Conservation (phyloP, 2,113 vertebrate species). For the Calyptommatus sinebrachiatus region DNA sequence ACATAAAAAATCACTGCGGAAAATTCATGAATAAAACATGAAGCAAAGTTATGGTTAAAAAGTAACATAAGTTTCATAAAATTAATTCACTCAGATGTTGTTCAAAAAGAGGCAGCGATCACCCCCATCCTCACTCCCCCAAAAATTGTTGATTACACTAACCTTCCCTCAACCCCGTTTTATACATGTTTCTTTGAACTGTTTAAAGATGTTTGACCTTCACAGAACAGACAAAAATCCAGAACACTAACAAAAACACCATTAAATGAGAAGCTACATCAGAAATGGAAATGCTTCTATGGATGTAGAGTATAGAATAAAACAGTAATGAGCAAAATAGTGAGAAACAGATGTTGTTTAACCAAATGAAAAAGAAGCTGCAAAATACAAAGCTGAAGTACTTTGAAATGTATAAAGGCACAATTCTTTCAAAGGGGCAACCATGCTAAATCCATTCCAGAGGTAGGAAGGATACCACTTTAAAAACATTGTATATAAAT, state of each 20-base stretch:
- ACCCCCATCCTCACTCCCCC: too few relatives aligned
- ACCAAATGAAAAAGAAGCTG: slow-evolving; percentile 13
- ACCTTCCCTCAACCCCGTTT: too few relatives aligned
- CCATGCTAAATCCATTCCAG: not conserved
- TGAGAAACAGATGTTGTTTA: slow-evolving; percentile 18
- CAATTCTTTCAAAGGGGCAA: slow-evolving; percentile 3
- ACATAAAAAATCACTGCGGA: not conserved
- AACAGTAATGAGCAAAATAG: not conserved
- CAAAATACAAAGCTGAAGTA: not conserved
- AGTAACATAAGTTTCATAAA: not conserved
- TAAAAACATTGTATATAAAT: not conserved
- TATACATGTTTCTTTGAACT: not conserved
- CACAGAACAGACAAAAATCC: not conserved
- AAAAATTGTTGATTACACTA: not conserved
- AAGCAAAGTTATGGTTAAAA: not conserved
- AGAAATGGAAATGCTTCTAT: not conserved
- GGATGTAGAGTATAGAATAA: not conserved
- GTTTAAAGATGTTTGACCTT: not conserved
- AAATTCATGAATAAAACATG: not conserved
- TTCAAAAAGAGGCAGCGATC: not conserved
- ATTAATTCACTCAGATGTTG: not conserved
- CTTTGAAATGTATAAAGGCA: not conserved
- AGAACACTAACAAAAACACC: not conserved
- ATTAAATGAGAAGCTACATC: not conserved
- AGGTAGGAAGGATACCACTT: too few relatives aligned